These are phyloP conservation scores for Leucophenga montana DNA, from an alignment of 2,888 invertebrate genomes.

Conservation along the genomic window DNA sequence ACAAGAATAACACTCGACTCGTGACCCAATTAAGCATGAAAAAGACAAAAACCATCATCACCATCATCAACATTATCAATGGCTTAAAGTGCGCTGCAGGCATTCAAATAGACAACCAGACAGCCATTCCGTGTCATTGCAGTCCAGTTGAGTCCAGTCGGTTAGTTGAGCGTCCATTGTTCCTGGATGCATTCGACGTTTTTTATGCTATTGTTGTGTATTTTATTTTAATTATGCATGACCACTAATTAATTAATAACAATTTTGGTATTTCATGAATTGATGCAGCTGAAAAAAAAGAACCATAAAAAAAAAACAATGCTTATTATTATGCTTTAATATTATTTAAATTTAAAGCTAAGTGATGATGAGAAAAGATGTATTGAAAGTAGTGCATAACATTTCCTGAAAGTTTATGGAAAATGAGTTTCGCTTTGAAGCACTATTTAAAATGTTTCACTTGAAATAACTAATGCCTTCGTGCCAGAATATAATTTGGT, in stretches of 20 bases:
- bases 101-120: background rate
- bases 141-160: no score
- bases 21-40: conserved; percentile 58
- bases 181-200: background rate
- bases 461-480: no score
- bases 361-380: no score
- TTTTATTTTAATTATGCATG: conserved; percentile 26
- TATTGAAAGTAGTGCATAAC: no score
- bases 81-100: conserved; percentile 13
- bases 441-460: no score
- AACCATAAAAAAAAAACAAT: background rate
- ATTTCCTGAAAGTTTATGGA: no score
- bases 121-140: background rate
- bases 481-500: no score
- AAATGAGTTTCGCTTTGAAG: no score
- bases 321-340: background rate
- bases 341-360: background rate
- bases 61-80: conserved; percentile 1
- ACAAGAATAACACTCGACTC: conserved; percentile 26
- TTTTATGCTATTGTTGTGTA: conserved; percentile 18
- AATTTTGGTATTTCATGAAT: conserved; percentile 6
- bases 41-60: conserved; percentile 35
- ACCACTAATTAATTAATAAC: conserved; percentile 26
- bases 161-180: background rate
- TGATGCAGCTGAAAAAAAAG: background rate